Evolutionary conservation across 2,888 invertebrate genomes (phyloP), one percentile per base, ranked within the genome.

Genomic region (Polyploca ridens): DNA sequence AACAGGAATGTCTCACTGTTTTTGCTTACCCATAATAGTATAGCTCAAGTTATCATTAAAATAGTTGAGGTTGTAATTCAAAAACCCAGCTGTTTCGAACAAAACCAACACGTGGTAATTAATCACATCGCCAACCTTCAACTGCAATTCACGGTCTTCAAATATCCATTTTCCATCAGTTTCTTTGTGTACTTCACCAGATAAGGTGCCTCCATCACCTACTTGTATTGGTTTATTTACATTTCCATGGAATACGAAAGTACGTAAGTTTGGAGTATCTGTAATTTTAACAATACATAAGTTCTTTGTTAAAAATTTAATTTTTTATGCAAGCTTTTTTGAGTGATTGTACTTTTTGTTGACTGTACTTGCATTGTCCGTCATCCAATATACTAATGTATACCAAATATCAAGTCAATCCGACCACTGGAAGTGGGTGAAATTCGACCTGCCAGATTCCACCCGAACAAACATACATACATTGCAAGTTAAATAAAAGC

Each of bases 211-310:
- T 0, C 90, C 87, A 63, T 94, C 93, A 7, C 87, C 88, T 1
- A 83, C 74, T 0, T 70, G 81, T 66, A 96, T 95, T 0, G 81
- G 77, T 35, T 91, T 88, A 81, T 96, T 96, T n/a, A 96, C 76
- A 70, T 96, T 95, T 0, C 95, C 96, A 85, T 96, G 95, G 81
- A 96, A 96, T 0, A 92, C 95, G 76, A 96, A 96, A 7, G 95
- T 79, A 62, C 88, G 86, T 0, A 96, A 74, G 1, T 94, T 95
- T 3, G 90, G 79, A 33, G 86, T 86, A 82, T 95, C 96, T 90
- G 84, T 3, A 83, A 81, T n/a, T n/a, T 46, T 0, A 44, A 44
- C 6, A 14, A 41, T n/a, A n/a, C n/a, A n/a, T n/a, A n/a, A n/a
- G n/a, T n/a, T n/a, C n/a, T n/a, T n/a, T n/a, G n/a, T n/a, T n/a